Percentiles rank a stretch among this genome's conserved stretches.
Conservation (phyloP, 2,113 vertebrate species). For the Apteryx mantelli region DNA sequence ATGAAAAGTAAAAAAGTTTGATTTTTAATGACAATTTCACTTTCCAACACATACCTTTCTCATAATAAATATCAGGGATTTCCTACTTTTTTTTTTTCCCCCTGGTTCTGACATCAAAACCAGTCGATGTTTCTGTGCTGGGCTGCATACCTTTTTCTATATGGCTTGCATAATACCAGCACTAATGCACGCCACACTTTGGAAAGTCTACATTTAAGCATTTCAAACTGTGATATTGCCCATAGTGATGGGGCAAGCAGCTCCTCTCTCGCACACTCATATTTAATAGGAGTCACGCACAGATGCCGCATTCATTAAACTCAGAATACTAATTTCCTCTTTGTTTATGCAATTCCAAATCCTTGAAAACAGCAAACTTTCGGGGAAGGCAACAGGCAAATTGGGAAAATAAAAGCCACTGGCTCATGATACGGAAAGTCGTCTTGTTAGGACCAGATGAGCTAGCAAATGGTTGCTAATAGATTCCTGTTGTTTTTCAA, state of each 20-base stretch:
- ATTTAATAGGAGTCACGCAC: background rate
- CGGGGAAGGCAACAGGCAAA: background rate
- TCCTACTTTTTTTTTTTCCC: background rate
- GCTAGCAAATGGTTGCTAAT: background rate
- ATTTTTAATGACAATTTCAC: background rate
- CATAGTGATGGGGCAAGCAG: background rate
- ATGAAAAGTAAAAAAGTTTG: background rate
- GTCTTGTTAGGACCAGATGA: background rate
- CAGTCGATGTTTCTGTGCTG: background rate
- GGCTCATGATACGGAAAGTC: background rate
- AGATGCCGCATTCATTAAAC: background rate
- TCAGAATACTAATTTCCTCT: conserved; percentile 7
- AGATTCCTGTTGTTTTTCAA: background rate
- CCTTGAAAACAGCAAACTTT: background rate
- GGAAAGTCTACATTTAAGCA: background rate
- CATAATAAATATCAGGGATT: background rate
- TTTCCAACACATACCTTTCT: background rate
- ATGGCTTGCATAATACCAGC: background rate
- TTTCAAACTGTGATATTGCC: conserved; percentile 6
- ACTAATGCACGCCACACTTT: background rate
- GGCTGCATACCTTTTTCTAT: background rate
- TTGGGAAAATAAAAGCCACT: background rate
- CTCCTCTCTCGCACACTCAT: background rate
- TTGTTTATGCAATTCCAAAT: conserved; percentile 3
- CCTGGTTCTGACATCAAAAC: background rate